phyloP scores from a whole-genome alignment of 2,797 vertebrate species.

The Dermochelys coriacea region DNA sequence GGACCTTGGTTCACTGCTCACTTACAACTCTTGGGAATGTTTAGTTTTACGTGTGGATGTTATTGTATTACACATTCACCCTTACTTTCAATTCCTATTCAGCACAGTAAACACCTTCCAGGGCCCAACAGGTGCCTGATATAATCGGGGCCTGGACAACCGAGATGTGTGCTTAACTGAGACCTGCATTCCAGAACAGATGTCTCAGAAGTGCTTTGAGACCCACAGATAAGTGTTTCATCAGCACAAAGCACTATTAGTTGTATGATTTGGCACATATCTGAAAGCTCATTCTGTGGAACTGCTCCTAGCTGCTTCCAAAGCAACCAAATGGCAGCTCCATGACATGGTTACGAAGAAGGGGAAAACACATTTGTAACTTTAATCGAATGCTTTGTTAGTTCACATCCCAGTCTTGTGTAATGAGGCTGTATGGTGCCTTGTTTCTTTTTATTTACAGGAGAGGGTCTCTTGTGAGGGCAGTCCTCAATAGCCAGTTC shows the following conservation, averaged over 20 bases:
- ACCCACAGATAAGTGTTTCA: not conserved
- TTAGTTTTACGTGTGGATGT: not conserved
- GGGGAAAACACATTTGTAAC: not conserved
- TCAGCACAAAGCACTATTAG: accelerated
- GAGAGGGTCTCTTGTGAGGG: not conserved
- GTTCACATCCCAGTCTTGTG: not conserved
- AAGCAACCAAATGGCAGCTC: too few species aligned
- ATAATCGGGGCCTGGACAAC: not conserved
- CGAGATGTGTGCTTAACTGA: not conserved
- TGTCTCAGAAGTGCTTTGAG: not conserved
- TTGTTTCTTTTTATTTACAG: not conserved
- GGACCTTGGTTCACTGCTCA: not conserved
- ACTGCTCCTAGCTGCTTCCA: accelerated
- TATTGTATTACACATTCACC: not conserved
- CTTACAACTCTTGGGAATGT: not conserved
- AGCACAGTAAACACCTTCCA: not conserved
- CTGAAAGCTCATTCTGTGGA: accelerated
- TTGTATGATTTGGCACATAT: accelerated
- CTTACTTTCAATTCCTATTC: not conserved
- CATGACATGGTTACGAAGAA: not conserved
- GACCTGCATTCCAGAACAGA: not conserved
- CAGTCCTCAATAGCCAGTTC: not conserved
- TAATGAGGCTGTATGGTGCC: not conserved
- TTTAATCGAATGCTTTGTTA: not conserved
- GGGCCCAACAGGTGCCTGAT: not conserved